phyloP scores from a whole-genome alignment of 1,140 invertebrate species.

The Aphidius ervi region DNA sequence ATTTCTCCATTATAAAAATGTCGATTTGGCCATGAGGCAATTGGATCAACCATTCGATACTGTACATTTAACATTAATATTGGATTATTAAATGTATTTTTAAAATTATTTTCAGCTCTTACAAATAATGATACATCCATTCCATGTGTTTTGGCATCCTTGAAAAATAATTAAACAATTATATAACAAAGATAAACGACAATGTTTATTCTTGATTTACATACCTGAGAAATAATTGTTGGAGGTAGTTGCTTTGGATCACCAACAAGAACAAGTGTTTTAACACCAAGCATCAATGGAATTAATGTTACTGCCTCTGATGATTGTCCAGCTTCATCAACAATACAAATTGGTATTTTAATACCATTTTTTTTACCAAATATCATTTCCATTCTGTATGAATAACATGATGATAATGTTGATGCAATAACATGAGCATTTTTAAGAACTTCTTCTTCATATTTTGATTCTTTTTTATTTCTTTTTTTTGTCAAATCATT shows the following conservation, averaged over 20 bases:
- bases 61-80: constrained; percentile 66
- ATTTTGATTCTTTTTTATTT: no score
- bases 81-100: constrained; percentile 30
- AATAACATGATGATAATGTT: constrained; percentile 8
- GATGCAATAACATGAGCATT: constrained; percentile 5
- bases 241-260: constrained; percentile 84
- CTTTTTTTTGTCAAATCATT: no score
- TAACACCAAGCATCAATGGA: constrained; percentile 69
- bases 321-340: constrained; percentile 88
- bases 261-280: constrained; percentile 78
- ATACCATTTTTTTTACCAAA: not conserved
- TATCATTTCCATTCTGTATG: constrained; percentile 6
- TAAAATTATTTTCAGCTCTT: constrained; percentile 55
- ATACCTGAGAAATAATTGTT: constrained; percentile 62
- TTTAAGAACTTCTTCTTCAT: not conserved
- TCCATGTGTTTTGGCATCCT: constrained; percentile 59
- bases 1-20: constrained; percentile 71
- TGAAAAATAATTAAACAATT: no score
- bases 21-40: constrained; percentile 69
- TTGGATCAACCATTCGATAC: constrained; percentile 83
- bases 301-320: constrained; percentile 79
- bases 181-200: no score
- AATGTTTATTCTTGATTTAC: no score
- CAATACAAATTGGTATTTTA: constrained; percentile 75
- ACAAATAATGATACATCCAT: constrained; percentile 63